phyloP scores from a whole-genome alignment of 2,797 vertebrate genomes.

The Anabacerthia variegaticeps region DNA sequence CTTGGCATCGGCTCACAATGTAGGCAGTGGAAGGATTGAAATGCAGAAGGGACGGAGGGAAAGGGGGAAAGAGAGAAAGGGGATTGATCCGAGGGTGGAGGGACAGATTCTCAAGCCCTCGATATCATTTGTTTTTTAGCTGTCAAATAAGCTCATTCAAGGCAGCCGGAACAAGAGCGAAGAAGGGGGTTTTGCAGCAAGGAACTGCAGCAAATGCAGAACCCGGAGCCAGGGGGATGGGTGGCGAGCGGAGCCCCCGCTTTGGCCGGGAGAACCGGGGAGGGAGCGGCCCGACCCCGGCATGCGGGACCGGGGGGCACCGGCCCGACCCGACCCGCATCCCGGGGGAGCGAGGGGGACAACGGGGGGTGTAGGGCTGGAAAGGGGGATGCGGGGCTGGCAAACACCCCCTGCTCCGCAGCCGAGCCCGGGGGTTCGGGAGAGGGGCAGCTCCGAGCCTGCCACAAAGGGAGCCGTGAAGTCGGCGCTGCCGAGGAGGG shows the following conservation, averaged over 20 bases:
- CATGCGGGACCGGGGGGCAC: too few species aligned
- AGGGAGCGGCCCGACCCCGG: neutral
- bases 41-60: constrained; percentile 34
- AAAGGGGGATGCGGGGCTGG: neutral
- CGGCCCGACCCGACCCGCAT: neutral
- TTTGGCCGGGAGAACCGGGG: neutral
- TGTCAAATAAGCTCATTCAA: constrained; percentile 72
- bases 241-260: neutral
- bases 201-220: constrained; percentile 47
- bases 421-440: neutral
- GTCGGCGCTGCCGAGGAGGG: neutral
- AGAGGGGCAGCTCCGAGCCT: neutral
- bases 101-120: constrained; percentile 46
- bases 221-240: constrained; percentile 3
- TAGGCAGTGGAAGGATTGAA: constrained; percentile 62
- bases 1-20: constrained; percentile 63
- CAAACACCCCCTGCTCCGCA: neutral
- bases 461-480: accelerated
- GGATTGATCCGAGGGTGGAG: constrained; percentile 40
- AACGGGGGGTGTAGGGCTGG: neutral
- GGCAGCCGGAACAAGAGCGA: constrained; percentile 45
- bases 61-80: constrained; percentile 38
- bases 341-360: neutral
- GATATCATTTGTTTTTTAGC: constrained; percentile 52
- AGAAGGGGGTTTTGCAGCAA: constrained; percentile 48